Evolutionary conservation across 2,888 invertebrate species (phyloP), one percentile per base, ranked within the genome.

Genomic region (Hirtodrosophila histrioides): DNA sequence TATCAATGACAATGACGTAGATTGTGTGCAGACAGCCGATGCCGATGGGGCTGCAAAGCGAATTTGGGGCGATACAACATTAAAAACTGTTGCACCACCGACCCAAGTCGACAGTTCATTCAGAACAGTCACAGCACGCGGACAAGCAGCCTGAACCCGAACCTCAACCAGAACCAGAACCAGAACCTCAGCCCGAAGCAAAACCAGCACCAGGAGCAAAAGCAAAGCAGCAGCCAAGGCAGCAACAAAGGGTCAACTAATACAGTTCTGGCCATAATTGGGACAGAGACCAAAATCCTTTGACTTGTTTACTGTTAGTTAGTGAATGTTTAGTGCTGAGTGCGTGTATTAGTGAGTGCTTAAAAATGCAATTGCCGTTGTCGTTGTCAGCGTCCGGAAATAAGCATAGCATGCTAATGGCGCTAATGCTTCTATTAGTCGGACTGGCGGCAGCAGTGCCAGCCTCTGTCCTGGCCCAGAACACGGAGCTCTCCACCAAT

Each of bases 391-490:
- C 39, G 31, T 6, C 35, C 60, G 49, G 35, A 51, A 63, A 55
- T 56, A 49, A 39, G 23, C 58, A 40, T 8, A 61, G 50, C 49
- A 24, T 74, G 51, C 23, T 60, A 24, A 35, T 89, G 58, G 56
- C 82, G 70, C 69, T 86, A 17, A 53, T 89, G 69, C 49, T 90
- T 57, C 35, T 73, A 0, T 31, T 23, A 77, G 49, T 80, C 29
- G 67, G 48, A 23, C 53, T 72, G 58, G 66, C 73, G 11, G 86
- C 81, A 73, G 90, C 91, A 36, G 90, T 91, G 70, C 91, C 91
- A 68, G 88, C 91, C 69, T 91, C 92, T 63, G 91, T 91, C 51
- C 72, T 91, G 53, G 91, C 90, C 66, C 91, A 91, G 73, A 90
- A 91, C 57, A 87, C 90, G 4, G 91, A 91, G 74, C 75, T 91